Base-by-base conservation (phyloP, 1,140 invertebrate genomes). In the Xylocopa sonorina region DNA sequence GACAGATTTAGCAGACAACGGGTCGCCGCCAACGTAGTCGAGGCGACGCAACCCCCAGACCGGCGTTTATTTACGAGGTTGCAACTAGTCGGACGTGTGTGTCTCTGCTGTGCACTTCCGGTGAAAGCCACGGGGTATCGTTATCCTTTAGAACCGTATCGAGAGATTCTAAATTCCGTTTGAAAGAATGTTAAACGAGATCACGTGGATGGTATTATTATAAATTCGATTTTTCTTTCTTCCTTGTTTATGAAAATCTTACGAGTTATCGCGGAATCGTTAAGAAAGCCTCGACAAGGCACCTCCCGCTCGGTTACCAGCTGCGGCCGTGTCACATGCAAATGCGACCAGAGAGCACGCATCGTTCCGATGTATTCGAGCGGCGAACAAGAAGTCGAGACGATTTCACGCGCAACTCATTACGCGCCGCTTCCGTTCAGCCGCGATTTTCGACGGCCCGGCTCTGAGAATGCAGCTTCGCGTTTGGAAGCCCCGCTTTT, bases 1-100 rank as follows among this genome's bases (percentile, higher is more conserved):
- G 73, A 63, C 76, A 53, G 76, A 78, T 78, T 71, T 43, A 72
- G 43, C 76, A 78, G 76, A 62, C 76, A 78, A 72, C 76, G 67
- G 75, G 46, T 29, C 75, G 67, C 75, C 75, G 75, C 66, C 75
- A 71, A 78, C 75, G 75, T 71, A 53, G 67, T 43, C 55, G 58
- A 50, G n/a, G n/a, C n/a, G n/a, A n/a, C 43, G 34, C 60, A 76
- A 72, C 67, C 76, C 76, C 67, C 55, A 53, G 43, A 34, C 24
- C 21, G 2, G 4, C 32, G 60, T 9, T 77, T 77, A 77, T 68
- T 77, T 78, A 75, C 73, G 62, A 67, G 62, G 14, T 32, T 53
- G n/a, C n/a, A n/a, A n/a, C n/a, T n/a, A n/a, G n/a, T n/a, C n/a
- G n/a, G n/a, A n/a, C n/a, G n/a, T n/a, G n/a, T 21, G n/a, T 27